Conservation (phyloP, 2,888 invertebrate genomes). For the Sinhomidia bicolor region DNA sequence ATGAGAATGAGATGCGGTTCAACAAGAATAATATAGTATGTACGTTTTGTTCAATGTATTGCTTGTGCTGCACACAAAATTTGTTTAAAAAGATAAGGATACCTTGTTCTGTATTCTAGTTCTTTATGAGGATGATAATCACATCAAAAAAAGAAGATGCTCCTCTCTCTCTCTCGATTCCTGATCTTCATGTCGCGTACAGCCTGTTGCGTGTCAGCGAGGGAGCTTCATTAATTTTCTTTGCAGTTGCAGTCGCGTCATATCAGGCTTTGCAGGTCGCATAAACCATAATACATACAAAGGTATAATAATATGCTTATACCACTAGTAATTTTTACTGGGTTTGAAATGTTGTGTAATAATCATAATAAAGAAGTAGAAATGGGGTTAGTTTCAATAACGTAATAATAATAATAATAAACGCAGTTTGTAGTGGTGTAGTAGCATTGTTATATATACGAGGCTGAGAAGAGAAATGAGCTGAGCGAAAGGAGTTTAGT, state of each 20-base stretch:
- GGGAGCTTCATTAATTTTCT: constrained; percentile 65
- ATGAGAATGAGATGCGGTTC: too few relatives aligned
- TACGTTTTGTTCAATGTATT: too few relatives aligned
- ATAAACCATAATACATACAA: not conserved
- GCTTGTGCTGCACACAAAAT: too few relatives aligned
- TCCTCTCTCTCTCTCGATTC: constrained; percentile 1
- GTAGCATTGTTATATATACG: too few relatives aligned
- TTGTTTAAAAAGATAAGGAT: too few relatives aligned
- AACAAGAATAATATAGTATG: too few relatives aligned
- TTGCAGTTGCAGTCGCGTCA: not conserved
- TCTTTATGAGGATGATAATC: constrained; percentile 39
- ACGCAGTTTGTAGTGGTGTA: too few relatives aligned
- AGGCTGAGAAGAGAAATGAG: too few relatives aligned
- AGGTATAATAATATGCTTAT: not conserved
- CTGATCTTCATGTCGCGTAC: not conserved
- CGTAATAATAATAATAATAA: too few relatives aligned
- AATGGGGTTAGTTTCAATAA: constrained; percentile 30
- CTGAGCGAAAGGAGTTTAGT: too few relatives aligned
- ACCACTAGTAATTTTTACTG: not conserved
- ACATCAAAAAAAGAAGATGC: constrained; percentile 9
- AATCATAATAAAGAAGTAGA: too few relatives aligned
- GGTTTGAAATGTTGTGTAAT: constrained; percentile 51
- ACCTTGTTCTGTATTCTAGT: not conserved
- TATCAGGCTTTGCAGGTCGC: not conserved
- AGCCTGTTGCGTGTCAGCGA: constrained; percentile 64